Percentiles rank a stretch among this genome's conserved stretches.
Conservation (phyloP, 2,797 vertebrate species). For the Oceanodroma leucorhoa region DNA sequence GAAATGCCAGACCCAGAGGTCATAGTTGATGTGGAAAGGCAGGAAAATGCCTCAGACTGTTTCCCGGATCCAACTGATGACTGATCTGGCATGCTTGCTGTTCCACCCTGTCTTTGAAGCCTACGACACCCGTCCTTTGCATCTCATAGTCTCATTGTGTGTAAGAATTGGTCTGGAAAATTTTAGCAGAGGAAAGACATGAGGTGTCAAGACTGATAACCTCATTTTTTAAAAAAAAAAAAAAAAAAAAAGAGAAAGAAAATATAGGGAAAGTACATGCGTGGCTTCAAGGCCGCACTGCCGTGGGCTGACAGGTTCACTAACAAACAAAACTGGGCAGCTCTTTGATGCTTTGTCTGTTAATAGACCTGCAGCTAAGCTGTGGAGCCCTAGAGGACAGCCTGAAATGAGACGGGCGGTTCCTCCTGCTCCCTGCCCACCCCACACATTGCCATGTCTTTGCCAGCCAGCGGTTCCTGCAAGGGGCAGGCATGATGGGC, state of each 20-base stretch:
- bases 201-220: neutral
- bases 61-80: slow-evolving; percentile 32
- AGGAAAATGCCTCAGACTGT: slow-evolving; percentile 23
- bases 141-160: slow-evolving; percentile 8
- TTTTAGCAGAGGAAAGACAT: neutral
- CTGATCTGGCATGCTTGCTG: slow-evolving; percentile 7
- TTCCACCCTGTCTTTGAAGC: neutral
- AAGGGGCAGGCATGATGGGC: neutral
- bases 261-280: neutral
- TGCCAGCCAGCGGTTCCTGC: neutral
- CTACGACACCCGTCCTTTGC: neutral
- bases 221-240: neutral
- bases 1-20: slow-evolving; percentile 17
- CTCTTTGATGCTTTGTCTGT: neutral
- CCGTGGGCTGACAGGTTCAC: neutral
- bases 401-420: neutral
- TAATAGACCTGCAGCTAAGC: neutral
- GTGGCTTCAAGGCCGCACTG: neutral
- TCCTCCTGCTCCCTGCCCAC: neutral
- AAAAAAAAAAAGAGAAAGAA: neutral
- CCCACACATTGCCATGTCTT: neutral
- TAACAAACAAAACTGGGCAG: neutral
- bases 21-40: neutral
- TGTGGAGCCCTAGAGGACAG: neutral
- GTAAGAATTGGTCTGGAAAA: neutral